A percentile compares a stretch with the other conserved stretches of the same genome.
phyloP scores from a whole-genome alignment of 2,113 vertebrate species.

The Clarias magur region DNA sequence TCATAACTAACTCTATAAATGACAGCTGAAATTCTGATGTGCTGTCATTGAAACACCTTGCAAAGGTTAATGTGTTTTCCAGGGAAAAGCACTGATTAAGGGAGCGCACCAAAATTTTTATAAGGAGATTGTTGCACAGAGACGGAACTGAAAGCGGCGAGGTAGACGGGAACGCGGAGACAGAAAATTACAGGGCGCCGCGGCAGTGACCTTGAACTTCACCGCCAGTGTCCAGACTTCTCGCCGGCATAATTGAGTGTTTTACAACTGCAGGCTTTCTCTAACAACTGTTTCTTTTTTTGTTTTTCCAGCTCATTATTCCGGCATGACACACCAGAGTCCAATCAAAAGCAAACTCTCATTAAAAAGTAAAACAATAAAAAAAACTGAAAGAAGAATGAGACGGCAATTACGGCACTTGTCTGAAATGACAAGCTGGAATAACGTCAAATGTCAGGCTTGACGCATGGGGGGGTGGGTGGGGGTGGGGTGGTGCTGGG shows the following conservation, averaged over 20 bases:
- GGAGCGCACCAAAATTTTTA: conserved; percentile 32
- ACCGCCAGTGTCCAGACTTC: conserved; percentile 29
- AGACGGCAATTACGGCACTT: conserved; percentile 46
- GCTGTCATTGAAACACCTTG: conserved; percentile 54
- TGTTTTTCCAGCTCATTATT: conserved; percentile 52
- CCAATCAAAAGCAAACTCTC: conserved; percentile 53
- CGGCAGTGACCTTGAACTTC: conserved; percentile 52
- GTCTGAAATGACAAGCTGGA: conserved; percentile 40
- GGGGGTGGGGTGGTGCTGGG: neutral
- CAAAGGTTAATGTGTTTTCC: conserved; percentile 52
- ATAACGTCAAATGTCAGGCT: conserved; percentile 44
- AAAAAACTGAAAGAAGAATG: conserved; percentile 34
- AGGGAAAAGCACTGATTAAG: conserved; percentile 16
- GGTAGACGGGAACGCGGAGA: conserved; percentile 28
- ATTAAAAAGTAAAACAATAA: conserved; percentile 55
- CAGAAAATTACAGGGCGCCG: conserved; percentile 32
- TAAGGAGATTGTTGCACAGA: neutral
- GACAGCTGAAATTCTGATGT: conserved; percentile 47
- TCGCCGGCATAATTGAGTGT: conserved; percentile 45
- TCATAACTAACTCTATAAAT: conserved; percentile 56
- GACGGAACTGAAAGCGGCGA: conserved; percentile 13
- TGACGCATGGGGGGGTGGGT: neutral
- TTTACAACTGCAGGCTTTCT: conserved; percentile 50
- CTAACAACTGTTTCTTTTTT: conserved; percentile 29
- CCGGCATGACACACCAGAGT: conserved; percentile 38